Base-by-base conservation (phyloP, 2,888 invertebrate genomes). In the Junonia oenone region DNA sequence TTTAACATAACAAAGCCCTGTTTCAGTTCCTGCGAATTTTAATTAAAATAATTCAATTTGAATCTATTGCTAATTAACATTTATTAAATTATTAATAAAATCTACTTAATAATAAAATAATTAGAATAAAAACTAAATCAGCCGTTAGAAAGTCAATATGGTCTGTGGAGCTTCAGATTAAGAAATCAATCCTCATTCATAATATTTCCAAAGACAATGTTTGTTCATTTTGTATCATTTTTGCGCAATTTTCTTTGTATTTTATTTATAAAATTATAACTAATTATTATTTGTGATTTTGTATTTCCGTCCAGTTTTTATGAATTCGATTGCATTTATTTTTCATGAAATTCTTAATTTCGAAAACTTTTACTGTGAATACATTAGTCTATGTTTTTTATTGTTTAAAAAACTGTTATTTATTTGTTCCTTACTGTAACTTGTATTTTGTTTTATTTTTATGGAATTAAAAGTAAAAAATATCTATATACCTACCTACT, bases 271-370 rank as follows among this genome's bases (percentile, higher is more conserved):
- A 22, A 35, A 14, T 19, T 17, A 38, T 38, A 15, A 9, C n/a
- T n/a, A n/a, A n/a, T n/a, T n/a, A n/a, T 38, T 29, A 26, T 37
- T 55, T 55, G 57, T 57, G 54, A 58, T 56, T n/a, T 57, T 60
- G 22, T 26, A 45, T 56, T 57, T 61, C 61, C 63, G 58, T 61
- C 63, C 63, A 59, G 13, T 38, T 46, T 35, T 37, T 29, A 35
- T 48, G 38, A 45, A 31, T 54, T 56, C 19, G 29, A 40, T 52
- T 51, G 51, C 55, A 56, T 56, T 55, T 55, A 51, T 48, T 31
- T 55, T 59, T 50, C 45, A 19, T 13, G 47, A 33, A 4, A 0
- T 1, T 0, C 4, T n/a, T n/a, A 33, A 2, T 33, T 33, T 11
- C 4, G 3, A 33, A n/a, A 8, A 6, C 8, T 29, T 29, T 29